phyloP scores from a whole-genome alignment of 2,113 vertebrate genomes.

The Edolisoma coerulescens region DNA sequence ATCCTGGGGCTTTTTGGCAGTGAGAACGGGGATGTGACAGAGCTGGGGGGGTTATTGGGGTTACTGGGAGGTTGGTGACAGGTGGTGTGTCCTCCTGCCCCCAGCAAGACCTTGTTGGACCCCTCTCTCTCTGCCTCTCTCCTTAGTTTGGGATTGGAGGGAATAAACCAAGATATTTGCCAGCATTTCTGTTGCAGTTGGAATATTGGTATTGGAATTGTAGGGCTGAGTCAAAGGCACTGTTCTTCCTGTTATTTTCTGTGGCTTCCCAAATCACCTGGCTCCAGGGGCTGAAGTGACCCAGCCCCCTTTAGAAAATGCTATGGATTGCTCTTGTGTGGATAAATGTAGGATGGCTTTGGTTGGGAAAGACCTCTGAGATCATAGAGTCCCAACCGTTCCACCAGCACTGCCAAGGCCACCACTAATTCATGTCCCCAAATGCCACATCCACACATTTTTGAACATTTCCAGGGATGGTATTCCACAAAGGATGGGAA shows the following conservation, averaged over 20 bases:
- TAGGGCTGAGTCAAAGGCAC: background rate
- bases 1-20: background rate
- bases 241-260: fast-evolving
- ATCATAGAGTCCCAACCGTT: fast-evolving
- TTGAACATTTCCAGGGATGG: background rate
- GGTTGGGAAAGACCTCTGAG: background rate
- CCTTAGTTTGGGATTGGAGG: background rate
- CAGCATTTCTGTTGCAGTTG: fast-evolving
- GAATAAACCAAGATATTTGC: background rate
- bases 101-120: background rate
- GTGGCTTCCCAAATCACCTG: background rate
- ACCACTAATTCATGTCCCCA: fast-evolving
- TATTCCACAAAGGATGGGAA: background rate
- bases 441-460: background rate
- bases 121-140: background rate
- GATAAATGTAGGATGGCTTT: background rate
- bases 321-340: background rate
- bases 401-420: background rate
- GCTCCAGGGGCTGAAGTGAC: background rate
- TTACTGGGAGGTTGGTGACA: background rate
- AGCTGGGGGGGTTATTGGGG: background rate
- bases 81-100: background rate
- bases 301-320: background rate
- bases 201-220: background rate
- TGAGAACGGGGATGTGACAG: background rate